These are phyloP conservation scores for Spodoptera frugiperda DNA, from an alignment of 1,140 invertebrate genomes.

Conservation along the genomic window DNA sequence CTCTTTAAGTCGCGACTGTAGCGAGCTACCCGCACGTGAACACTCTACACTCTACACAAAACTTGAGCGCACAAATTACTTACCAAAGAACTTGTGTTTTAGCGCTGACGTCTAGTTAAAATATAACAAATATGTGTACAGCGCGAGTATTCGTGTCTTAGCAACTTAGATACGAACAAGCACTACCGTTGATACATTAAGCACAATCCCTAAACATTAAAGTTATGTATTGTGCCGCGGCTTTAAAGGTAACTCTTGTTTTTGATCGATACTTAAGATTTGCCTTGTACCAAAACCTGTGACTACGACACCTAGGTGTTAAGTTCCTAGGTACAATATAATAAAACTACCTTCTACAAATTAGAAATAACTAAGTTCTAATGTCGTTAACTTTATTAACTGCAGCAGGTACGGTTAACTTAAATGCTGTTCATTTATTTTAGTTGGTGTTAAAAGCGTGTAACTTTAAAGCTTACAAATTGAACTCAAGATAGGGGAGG, in stretches of 20 bases:
- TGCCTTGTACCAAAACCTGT: no score
- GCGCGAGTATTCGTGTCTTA: slow-evolving; percentile 9
- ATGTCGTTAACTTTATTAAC: neutral
- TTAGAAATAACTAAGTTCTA: no score
- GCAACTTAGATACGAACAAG: slow-evolving; percentile 27
- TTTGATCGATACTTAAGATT: neutral
- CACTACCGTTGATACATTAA: slow-evolving; percentile 13
- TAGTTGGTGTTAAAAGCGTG: slow-evolving; percentile 10
- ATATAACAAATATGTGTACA: slow-evolving; percentile 13
- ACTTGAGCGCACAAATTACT: slow-evolving; percentile 11
- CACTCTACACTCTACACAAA: slow-evolving; percentile 14
- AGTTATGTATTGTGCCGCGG: neutral
- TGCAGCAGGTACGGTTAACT: slow-evolving; percentile 1
- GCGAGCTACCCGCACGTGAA: slow-evolving; percentile 8
- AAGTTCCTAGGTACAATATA: no score
- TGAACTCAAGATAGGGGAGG: slow-evolving; percentile 52
- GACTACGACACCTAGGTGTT: no score
- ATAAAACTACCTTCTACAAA: no score
- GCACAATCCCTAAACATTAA: neutral
- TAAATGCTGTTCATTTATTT: slow-evolving; percentile 13
- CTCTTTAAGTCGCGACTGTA: slow-evolving; percentile 53
- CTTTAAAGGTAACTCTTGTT: neutral
- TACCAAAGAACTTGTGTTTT: slow-evolving; percentile 26
- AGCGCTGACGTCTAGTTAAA: slow-evolving; percentile 16
- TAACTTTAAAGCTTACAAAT: slow-evolving; percentile 47